Percentiles rank a stretch among this genome's conserved stretches.
Conservation (phyloP, 2,113 vertebrate species). For the Rattus rattus region DNA sequence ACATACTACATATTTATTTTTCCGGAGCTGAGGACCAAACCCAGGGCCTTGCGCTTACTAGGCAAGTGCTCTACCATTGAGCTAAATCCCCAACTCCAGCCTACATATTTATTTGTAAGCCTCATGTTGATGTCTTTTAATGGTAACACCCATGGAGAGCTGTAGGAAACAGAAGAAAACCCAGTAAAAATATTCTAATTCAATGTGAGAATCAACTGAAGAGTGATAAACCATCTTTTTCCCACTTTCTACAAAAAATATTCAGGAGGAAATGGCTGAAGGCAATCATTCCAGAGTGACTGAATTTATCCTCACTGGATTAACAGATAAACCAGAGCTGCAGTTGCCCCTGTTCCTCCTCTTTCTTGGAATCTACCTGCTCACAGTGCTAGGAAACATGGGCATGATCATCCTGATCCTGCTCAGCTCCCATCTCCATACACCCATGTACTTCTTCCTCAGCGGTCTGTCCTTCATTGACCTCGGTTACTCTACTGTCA, state of each 20-base stretch:
- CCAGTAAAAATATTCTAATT: not conserved
- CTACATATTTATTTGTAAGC: not conserved
- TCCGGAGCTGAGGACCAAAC: too few species aligned
- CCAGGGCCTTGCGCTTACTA: too few species aligned
- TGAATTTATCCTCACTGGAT: not conserved
- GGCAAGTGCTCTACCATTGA: too few species aligned
- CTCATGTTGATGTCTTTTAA: not conserved
- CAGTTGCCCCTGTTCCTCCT: constrained; percentile 40
- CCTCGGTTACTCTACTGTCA: not conserved
- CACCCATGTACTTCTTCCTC: constrained; percentile 31
- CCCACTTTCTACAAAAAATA: not conserved
- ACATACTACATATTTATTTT: not conserved
- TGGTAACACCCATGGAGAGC: not conserved
- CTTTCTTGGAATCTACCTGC: constrained; percentile 15
- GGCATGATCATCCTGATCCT: not conserved
- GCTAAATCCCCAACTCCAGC: too few species aligned
- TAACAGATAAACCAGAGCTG: not conserved
- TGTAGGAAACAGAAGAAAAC: not conserved
- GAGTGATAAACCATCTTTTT: not conserved
- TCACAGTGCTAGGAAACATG: not conserved
- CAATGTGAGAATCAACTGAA: not conserved
- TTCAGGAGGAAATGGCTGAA: not conserved
- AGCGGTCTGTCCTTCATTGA: not conserved
- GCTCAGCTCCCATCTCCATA: constrained; percentile 15
- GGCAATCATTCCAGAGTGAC: constrained; percentile 4